Base-by-base conservation (phyloP, 2,888 invertebrate species). In the Cerastis rubricosa region DNA sequence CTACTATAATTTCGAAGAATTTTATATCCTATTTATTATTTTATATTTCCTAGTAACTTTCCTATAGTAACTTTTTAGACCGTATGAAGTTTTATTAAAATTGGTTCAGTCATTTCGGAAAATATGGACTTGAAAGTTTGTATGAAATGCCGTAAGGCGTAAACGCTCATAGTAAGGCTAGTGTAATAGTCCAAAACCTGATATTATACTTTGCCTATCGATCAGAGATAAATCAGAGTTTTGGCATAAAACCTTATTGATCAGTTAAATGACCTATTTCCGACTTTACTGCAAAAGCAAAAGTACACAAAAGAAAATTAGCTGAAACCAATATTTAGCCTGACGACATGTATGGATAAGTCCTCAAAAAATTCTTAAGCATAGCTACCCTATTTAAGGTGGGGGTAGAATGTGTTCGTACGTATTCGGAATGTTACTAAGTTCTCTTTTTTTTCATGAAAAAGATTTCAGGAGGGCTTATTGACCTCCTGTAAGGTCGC, bases 361-460 rank as follows among this genome's bases (percentile, higher is more conserved):
- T 80, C 74, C 29, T 22, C 12, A 9, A 1, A 65, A 70, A 64
- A 54, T 17, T 8, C 11, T 29, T 12, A 57, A 51, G 47, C n/a
- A 4, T 22, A 11, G 14, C 22, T 68, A 84, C 77, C 79, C 76
- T 80, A 81, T 22, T 14, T 2, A 57, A 81, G 87, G 75, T 83
- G 84, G 79, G 76, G 76, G 76, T 81, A 78, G 81, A 85, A 83
- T 87, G 84, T 83, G 74, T 74, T 74, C 73, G 84, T 87, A 84
- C 83, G 86, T 86, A 85, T 87, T 83, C 64, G 80, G 83, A 83
- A 86, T 81, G 83, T 84, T 85, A 76, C 81, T 78, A 82, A 84
- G 81, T 84, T 87, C 73, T 61, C 43, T 77, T 83, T 78, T 83
- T 82, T 88, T 69, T 47, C 45, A 29, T 49, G 51, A 71, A 87